Evolutionary conservation across 2,113 vertebrate genomes (phyloP), one percentile per base, ranked within the genome.

Genomic region (Lophochroa leadbeateri): DNA sequence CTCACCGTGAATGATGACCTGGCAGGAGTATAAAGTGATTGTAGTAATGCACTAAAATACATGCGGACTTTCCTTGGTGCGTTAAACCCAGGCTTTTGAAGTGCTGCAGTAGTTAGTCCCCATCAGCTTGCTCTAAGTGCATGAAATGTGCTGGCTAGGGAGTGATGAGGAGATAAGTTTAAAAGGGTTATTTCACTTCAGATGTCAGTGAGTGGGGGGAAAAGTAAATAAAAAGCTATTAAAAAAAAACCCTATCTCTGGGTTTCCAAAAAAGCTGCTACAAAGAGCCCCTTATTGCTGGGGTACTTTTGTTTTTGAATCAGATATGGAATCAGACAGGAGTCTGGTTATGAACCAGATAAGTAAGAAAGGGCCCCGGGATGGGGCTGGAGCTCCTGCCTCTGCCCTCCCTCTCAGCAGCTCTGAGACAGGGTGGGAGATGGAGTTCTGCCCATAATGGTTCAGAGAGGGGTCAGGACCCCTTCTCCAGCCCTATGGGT

Each of bases 331-430:
- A 16, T 52, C 33, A 13, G 39, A 7, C 5, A 6, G 39, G 55
- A n/a, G 55, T 28, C 10, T 14, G 35, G 43, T 21, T 49, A 25
- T 31, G n/a, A 29, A 21, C 16, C 8, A 17, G 25, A 1, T 5
- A 7, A n/a, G 35, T 1, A 11, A 35, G 49, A 65, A 43, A 21
- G 10, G 18, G 16, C 19, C 23, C 0, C 3, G 16, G 49, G n/a
- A 65, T 11, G 41, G 0, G 9, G 39, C 55, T 29, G 28, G 11
- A 35, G 57, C n/a, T 35, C 61, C 44, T 10, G 37, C 31, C 31
- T 28, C 50, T 44, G 17, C 35, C 68, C 11, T 47, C 41, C 49
- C 11, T 43, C 27, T 46, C 78, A 33, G 33, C 53, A 46, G 19
- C 43, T 39, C 52, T 5, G 2, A 20, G 52, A 13, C 13, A 23